These are phyloP conservation scores for Indri indri DNA, from an alignment of 2,113 vertebrate genomes.

Conservation along the genomic window DNA sequence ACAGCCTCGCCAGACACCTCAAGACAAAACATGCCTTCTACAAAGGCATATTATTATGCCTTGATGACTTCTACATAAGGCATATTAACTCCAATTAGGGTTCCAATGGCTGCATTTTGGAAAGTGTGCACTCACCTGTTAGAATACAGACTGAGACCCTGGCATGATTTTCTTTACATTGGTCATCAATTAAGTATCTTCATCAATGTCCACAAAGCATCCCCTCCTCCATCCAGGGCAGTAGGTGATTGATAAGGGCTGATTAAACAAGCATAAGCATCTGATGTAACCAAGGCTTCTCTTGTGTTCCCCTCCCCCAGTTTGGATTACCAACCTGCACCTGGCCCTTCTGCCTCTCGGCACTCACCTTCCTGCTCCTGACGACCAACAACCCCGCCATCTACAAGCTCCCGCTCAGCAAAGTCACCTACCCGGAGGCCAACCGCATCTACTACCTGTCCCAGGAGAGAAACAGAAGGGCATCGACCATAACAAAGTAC, in stretches of 20 bases:
- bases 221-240: not conserved
- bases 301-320: slow-evolving; percentile 75
- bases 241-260: not conserved
- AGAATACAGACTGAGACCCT: not conserved
- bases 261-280: not conserved
- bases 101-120: not conserved
- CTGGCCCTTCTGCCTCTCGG: slow-evolving; percentile 97
- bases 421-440: slow-evolving; percentile 95
- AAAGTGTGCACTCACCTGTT: not conserved
- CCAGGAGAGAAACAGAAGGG: slow-evolving; percentile 74
- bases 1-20: not conserved
- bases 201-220: not conserved
- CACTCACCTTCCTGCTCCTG: slow-evolving; percentile 92
- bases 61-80: not conserved
- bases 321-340: slow-evolving; percentile 95
- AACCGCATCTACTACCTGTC: slow-evolving; percentile 88
- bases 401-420: slow-evolving; percentile 92
- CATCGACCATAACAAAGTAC: slow-evolving; percentile 71
- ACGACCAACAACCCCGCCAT: slow-evolving; percentile 88
- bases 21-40: not conserved
- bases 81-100: not conserved
- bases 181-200: not conserved
- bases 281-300: not conserved
- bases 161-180: not conserved
- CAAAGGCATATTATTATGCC: not conserved